Evolutionary conservation across 1,140 invertebrate genomes (phyloP), one percentile per base, ranked within the genome.

Genomic region (Popillia japonica): DNA sequence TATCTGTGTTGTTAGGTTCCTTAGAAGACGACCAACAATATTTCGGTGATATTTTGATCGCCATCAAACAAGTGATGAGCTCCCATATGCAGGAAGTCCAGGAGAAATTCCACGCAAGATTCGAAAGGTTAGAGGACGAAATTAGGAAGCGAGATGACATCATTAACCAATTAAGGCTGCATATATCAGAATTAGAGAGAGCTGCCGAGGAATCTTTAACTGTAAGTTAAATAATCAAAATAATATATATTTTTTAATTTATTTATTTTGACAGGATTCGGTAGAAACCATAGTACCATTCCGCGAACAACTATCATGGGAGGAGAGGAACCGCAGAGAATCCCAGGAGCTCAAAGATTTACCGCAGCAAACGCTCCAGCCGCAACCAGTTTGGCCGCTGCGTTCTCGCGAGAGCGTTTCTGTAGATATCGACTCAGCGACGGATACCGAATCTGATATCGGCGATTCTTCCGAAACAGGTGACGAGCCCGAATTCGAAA

Each of bases 41-140:
- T 87, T 92, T 94, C 83, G 90, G 91, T 40, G 93, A 94, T 82
- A 90, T 95, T 44, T 87, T 95, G 40, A 85, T 90, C 78, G 93
- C 92, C 59, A 94, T 95, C 72, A 92, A 93, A 83, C 90, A 94
- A 83, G 91, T 95, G 23, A 93, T 95, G 84, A 92, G 93, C 84
- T 88, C 89, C 14, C 92, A 93, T 85, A 87, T 93, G 80, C 90
- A 90, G 79, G 91, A 92, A 48, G 89, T 92, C 77, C 91, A 92
- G 86, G 89, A 89, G 78, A 92, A 91, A 84, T 92, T 92, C 86
- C 90, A 92, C 83, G 88, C 90, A 40, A 91, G 93, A 59, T 94
- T 95, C 83, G 89, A 90, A 20, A 92, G 89, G 59, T 87, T 96
- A 82, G 93, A 95, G 85, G 88, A 91, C 48, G 95, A 96, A 87